Percentiles rank a stretch among this genome's conserved stretches.
Conservation (phyloP, 2,113 vertebrate species). For the Oryzias celebensis region DNA sequence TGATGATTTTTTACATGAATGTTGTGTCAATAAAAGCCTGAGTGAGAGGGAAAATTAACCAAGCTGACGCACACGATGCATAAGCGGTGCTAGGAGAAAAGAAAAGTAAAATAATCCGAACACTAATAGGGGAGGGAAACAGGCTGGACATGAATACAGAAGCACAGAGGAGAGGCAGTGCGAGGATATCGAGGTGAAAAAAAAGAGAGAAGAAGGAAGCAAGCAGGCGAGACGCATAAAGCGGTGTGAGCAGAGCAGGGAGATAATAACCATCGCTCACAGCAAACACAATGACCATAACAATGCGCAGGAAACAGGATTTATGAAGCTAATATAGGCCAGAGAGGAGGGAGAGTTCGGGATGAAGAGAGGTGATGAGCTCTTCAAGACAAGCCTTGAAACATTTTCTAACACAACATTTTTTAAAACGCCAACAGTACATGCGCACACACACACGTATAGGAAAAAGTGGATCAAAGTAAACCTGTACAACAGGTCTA, state of each 20-base stretch:
- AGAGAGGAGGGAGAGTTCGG: slow-evolving; percentile 39
- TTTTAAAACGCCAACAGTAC: slow-evolving; percentile 31
- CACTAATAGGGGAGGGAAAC: slow-evolving; percentile 39
- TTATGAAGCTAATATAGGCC: slow-evolving; percentile 77
- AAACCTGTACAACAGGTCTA: too few relatives aligned
- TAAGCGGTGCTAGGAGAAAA: slow-evolving; percentile 9
- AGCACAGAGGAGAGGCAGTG: slow-evolving; percentile 13
- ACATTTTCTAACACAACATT: slow-evolving; percentile 59
- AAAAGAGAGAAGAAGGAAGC: slow-evolving; percentile 23
- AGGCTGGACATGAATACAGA: slow-evolving; percentile 33
- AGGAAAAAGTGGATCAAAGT: background rate
- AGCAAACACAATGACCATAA: slow-evolving; percentile 80
- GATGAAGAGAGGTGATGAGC: slow-evolving; percentile 32
- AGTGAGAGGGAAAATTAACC: slow-evolving; percentile 19
- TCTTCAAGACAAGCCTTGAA: slow-evolving; percentile 42
- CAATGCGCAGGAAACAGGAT: slow-evolving; percentile 75
- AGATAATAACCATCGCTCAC: slow-evolving; percentile 81
- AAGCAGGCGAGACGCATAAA: slow-evolving; percentile 73
- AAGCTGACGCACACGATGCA: slow-evolving; percentile 14
- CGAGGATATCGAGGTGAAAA: slow-evolving; percentile 17
- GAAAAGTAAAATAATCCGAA: slow-evolving; percentile 14
- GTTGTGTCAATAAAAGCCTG: slow-evolving; percentile 11
- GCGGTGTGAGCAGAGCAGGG: slow-evolving; percentile 64
- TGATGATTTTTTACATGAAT: background rate
- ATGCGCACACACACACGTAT: background rate